Base-by-base conservation (phyloP, 2,888 invertebrate genomes). In the Tetrapedia diversipes region DNA sequence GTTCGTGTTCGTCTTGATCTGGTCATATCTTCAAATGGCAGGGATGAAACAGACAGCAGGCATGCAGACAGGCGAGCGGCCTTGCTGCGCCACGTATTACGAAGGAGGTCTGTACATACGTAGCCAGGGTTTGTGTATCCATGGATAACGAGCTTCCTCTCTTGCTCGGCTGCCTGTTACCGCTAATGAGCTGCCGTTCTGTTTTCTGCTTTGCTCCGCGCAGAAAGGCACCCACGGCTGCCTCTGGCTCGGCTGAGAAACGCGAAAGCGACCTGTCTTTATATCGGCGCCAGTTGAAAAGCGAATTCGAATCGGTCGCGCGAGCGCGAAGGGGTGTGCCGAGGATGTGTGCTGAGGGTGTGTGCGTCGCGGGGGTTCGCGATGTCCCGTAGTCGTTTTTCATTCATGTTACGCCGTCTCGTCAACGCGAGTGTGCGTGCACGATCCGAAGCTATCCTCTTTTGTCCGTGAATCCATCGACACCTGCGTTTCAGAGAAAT, bases 111-210 rank as follows among this genome's bases (percentile, higher is more conserved):
- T 74, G 77, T 84, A 77, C 79, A 77, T 84, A 81, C 72, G 75
- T 77, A 77, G 47, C 34, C 14, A 29, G 82, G 83, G 86, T 83
- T 86, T 88, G 89, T 88, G 86, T 89, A 88, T 88, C 86, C 86
- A 87, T 85, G 88, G 89, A 88, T 89, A 89, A 89, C 89, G 89
- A 89, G 89, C 89, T 88, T 89, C 89, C 89, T 88, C 87, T 86
- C 86, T 86, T 86, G 84, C 89, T 87, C 84, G 84, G 88, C 86
- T 89, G 87, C 86, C 88, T 88, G 89, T 89, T 89, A 89, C 86
- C 87, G 84, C 89, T 89, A 89, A 89, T 89, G 89, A 89, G 89
- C 89, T 88, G 76, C 88, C 86, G 86, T 88, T 88, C 87, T 88
- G 89, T 89, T 89, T 88, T 88, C 85, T 86, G 86, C 82, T 84